A percentile compares a stretch with the other conserved stretches of the same genome.
Evolutionary conservation across 1,140 invertebrate genomes (phyloP).

Genomic region (Zaprionus camerounensis): DNA sequence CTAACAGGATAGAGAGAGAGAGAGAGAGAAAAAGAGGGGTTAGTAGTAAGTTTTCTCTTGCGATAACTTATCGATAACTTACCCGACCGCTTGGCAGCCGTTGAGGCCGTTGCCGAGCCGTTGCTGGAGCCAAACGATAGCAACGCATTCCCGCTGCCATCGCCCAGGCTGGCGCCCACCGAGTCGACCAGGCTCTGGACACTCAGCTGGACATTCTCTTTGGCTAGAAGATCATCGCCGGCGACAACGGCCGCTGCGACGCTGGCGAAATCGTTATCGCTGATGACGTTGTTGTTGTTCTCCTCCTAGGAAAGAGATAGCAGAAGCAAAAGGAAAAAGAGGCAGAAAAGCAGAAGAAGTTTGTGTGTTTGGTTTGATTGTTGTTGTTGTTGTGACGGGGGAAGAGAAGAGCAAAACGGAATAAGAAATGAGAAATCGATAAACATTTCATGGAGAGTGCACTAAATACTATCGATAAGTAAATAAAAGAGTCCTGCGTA

Average conservation of each 20-base stretch:
- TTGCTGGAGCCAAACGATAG: slow-evolving; percentile 59
- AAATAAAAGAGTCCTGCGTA: slow-evolving; percentile 19
- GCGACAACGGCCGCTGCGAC: slow-evolving; percentile 66
- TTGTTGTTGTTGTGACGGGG: slow-evolving; percentile 30
- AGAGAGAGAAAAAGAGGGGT: neutral
- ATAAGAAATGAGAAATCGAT: slow-evolving; percentile 53
- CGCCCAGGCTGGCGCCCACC: slow-evolving; percentile 63
- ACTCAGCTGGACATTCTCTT: slow-evolving; percentile 70
- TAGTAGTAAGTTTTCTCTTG: neutral
- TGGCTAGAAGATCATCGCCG: slow-evolving; percentile 67
- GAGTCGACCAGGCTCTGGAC: slow-evolving; percentile 67
- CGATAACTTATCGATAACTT: neutral
- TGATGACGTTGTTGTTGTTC: slow-evolving; percentile 79
- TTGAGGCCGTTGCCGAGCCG: slow-evolving; percentile 31
- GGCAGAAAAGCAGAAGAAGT: slow-evolving; percentile 24
- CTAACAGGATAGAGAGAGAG: neutral
- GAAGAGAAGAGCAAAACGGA: slow-evolving; percentile 47
- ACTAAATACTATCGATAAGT: neutral
- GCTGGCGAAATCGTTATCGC: slow-evolving; percentile 67
- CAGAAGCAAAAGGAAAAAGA: slow-evolving; percentile 30
- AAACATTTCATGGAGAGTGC: slow-evolving; percentile 20
- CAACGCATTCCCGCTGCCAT: slow-evolving; percentile 42
- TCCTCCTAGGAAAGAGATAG: slow-evolving; percentile 73
- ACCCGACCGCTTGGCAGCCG: slow-evolving; percentile 46
- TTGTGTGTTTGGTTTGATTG: slow-evolving; percentile 24